phyloP scores from a whole-genome alignment of 2,888 invertebrate genomes.

The Patella caerulea region DNA sequence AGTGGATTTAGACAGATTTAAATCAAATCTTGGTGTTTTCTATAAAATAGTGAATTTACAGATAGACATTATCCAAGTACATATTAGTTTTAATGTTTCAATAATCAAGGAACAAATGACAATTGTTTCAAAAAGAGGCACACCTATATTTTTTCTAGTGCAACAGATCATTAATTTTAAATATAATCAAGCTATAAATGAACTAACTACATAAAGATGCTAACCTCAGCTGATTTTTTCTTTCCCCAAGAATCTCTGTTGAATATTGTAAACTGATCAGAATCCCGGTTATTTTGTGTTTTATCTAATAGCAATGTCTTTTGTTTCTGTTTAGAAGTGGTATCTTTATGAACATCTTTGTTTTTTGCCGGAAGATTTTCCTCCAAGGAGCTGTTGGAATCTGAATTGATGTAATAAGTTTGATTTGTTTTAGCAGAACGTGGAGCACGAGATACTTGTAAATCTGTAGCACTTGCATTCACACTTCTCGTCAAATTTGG shows the following conservation, averaged over 20 bases:
- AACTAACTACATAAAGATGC: not conserved
- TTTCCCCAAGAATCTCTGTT: not conserved
- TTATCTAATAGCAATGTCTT: not conserved
- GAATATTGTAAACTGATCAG: not conserved
- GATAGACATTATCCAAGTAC: too few species aligned
- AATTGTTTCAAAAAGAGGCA: too few species aligned
- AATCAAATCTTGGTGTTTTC: slow-evolving; percentile 6
- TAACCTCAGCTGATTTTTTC: slow-evolving; percentile 1
- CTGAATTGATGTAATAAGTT: not conserved
- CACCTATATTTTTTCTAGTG: too few species aligned
- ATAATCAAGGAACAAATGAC: too few species aligned
- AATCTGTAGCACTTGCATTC: too few species aligned
- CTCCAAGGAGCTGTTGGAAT: not conserved
- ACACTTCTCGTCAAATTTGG: not conserved
- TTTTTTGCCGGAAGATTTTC: not conserved
- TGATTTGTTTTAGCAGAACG: not conserved
- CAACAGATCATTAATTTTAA: too few species aligned
- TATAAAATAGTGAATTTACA: not conserved
- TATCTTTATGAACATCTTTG: not conserved
- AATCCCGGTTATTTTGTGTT: not conserved
- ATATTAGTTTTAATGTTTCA: too few species aligned
- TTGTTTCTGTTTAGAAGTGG: not conserved
- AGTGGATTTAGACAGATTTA: not conserved
- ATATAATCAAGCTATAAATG: too few species aligned
- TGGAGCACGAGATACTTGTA: not conserved